phyloP scores from a whole-genome alignment of 2,113 vertebrate species.

The Fulica atra region DNA sequence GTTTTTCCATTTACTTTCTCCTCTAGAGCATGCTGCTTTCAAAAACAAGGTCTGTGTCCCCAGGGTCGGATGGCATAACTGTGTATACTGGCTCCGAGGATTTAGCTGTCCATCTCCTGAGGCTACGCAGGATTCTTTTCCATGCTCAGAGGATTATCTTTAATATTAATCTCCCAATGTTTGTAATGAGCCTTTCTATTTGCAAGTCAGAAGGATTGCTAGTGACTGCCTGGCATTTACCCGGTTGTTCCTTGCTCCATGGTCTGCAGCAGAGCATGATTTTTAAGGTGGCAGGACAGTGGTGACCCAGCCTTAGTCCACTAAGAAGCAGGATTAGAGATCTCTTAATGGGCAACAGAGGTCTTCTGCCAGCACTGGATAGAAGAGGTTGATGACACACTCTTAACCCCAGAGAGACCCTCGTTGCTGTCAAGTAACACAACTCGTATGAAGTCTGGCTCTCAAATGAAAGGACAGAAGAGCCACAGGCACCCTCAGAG shows the following conservation, averaged over 20 bases:
- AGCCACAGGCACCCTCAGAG: neutral
- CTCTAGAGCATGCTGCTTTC: conserved; percentile 9
- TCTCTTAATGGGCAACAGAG: neutral
- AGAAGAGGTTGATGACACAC: neutral
- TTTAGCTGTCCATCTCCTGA: conserved; percentile 42
- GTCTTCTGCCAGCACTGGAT: neutral
- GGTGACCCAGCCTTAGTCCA: neutral
- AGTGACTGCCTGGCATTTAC: neutral
- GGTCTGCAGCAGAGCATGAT: neutral
- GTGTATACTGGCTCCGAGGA: neutral
- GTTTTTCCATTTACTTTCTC: conserved; percentile 35
- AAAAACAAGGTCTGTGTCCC: neutral
- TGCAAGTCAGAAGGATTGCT: neutral
- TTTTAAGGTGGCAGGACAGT: neutral
- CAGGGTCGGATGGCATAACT: neutral
- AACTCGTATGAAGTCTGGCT: neutral
- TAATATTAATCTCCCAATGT: conserved; percentile 32
- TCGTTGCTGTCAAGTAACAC: neutral
- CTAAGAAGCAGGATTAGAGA: neutral
- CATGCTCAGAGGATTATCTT: conserved; percentile 16
- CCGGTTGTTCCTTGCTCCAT: neutral
- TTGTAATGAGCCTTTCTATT: conserved; percentile 1
- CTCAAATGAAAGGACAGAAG: neutral
- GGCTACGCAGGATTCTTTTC: neutral
- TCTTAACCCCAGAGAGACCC: neutral